Evolutionary conservation across 2,797 vertebrate genomes (phyloP), one percentile per base, ranked within the genome.

Genomic region (Gadopsis marmoratus): DNA sequence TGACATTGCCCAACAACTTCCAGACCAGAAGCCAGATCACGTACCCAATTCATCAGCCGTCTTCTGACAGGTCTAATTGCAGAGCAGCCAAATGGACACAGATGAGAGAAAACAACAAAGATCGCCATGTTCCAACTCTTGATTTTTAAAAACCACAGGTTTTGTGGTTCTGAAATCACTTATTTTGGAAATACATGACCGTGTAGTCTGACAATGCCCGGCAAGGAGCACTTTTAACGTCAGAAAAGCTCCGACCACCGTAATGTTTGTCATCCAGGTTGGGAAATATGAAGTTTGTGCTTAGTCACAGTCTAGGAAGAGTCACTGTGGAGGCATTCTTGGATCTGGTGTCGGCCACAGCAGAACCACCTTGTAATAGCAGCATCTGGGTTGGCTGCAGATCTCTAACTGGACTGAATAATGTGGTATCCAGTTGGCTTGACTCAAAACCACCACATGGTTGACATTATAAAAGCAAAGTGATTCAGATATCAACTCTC

Each of bases 1-100:
- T 71, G 74, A 86, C 79, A 80, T 87, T 84, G 70, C 75, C 67
- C 85, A 92, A 91, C 91, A 91, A 91, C 88, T 90, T 94, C 88
- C 88, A 92, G 86, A 86, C 89, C 85, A 88, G 83, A 81, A 56
- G 78, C 81, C 80, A 77, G 68, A 90, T 90, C 78, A 86, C 84
- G 86, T 45, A 85, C n/a, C 62, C 39, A 68, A 85, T 90, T 84
- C 77, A 89, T 90, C 88, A 86, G 80, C 67, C 78, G 86, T 81
- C 85, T 71, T 67, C 69, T 81, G 84, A 82, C 81, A 80, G 85
- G 65, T 72, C 76, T 87, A 92, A 89, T 74, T 79, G 84, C 84
- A 71, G 66, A 81, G 71, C 17, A 41, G 76, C 79, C 90, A 91
- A 89, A 92, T 73, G 82, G 79, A 84, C 67, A 45, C 55, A 84